phyloP scores from a whole-genome alignment of 2,888 invertebrate species.

The Eucriotettix oculatus region DNA sequence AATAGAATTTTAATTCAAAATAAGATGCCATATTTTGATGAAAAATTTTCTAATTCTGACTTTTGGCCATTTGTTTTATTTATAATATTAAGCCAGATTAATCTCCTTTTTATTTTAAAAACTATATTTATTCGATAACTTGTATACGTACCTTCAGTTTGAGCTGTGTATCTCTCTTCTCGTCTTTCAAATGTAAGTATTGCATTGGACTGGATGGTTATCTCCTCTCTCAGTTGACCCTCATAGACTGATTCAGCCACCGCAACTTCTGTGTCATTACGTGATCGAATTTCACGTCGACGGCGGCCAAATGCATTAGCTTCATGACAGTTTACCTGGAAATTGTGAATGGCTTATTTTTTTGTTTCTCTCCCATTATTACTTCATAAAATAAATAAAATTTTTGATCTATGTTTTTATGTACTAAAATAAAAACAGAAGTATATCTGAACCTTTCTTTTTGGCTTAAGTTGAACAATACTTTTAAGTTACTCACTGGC shows the following conservation, averaged over 20 bases:
- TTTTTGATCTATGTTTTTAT: too few species aligned
- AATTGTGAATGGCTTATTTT: neutral
- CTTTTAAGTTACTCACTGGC: constrained; percentile 44
- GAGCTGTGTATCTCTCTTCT: constrained; percentile 61
- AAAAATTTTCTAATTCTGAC: too few species aligned
- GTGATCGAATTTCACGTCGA: constrained; percentile 29
- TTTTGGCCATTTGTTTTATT: too few species aligned
- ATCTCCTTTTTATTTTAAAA: too few species aligned
- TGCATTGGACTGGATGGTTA: constrained; percentile 80
- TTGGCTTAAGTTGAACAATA: too few species aligned
- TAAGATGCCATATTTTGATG: too few species aligned
- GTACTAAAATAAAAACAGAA: too few species aligned
- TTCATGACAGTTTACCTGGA: constrained; percentile 75
- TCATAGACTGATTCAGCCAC: constrained; percentile 39
- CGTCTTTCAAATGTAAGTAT: constrained; percentile 78
- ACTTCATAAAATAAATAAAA: too few species aligned
- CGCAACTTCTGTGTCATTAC: constrained; percentile 40
- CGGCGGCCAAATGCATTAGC: constrained; percentile 79
- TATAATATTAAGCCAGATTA: too few species aligned
- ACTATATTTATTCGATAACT: neutral
- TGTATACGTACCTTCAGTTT: constrained; percentile 51
- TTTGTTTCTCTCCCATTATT: too few species aligned
- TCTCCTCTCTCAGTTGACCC: constrained; percentile 81
- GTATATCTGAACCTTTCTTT: too few species aligned
- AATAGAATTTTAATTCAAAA: neutral